These are phyloP conservation scores for Erpobdella octoculata DNA, from an alignment of 2,888 invertebrate genomes.

Conservation along the genomic window DNA sequence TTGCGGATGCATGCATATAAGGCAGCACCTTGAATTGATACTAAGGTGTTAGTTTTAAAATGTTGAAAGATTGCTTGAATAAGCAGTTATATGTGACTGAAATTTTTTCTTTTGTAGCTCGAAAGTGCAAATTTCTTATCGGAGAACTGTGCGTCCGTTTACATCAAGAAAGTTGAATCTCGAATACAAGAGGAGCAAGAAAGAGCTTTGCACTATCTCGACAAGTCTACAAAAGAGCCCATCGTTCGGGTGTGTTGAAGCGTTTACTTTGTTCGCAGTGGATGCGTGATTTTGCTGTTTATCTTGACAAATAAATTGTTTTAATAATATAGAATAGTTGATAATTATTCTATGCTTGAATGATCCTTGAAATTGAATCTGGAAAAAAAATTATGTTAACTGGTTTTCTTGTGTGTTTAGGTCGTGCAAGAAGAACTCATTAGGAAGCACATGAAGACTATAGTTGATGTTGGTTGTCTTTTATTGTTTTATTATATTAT, in stretches of 20 bases:
- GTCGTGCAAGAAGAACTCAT: slow-evolving; percentile 94
- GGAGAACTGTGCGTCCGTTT: slow-evolving; percentile 96
- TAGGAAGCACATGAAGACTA: slow-evolving; percentile 94
- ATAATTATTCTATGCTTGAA: neutral
- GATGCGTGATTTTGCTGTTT: too few relatives aligned
- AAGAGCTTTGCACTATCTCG: slow-evolving; percentile 91
- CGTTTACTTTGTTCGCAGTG: neutral
- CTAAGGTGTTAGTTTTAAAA: neutral
- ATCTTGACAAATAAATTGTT: neutral
- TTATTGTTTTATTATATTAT: neutral
- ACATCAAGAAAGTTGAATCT: slow-evolving; percentile 94
- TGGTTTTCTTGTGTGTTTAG: slow-evolving; percentile 37
- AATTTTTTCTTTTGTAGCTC: too few relatives aligned
- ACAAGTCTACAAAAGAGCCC: slow-evolving; percentile 88
- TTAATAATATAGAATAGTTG: neutral
- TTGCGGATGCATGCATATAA: too few relatives aligned
- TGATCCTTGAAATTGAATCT: too few relatives aligned
- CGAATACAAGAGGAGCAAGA: slow-evolving; percentile 95
- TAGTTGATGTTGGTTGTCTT: slow-evolving; percentile 60
- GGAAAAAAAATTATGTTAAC: neutral
- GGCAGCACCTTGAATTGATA: too few relatives aligned
- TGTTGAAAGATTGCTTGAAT: neutral
- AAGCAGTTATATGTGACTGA: neutral
- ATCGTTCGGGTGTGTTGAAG: slow-evolving; percentile 69
- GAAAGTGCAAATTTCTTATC: slow-evolving; percentile 96